phyloP scores from a whole-genome alignment of 1,140 invertebrate genomes.

The Bombus impatiens region DNA sequence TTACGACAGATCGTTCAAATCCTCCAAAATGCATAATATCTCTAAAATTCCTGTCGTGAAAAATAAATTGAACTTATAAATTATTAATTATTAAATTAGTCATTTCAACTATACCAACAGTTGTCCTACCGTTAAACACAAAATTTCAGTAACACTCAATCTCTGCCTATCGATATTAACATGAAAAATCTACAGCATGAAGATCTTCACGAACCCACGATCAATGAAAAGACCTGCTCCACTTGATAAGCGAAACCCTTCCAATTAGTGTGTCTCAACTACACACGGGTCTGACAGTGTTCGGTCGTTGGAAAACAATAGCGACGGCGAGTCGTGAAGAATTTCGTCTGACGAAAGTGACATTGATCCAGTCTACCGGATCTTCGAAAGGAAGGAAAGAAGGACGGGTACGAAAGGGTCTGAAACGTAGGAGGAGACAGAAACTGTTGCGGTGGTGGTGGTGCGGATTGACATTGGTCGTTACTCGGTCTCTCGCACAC shows the following conservation, averaged over 20 bases:
- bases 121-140: no score
- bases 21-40: no score
- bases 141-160: no score
- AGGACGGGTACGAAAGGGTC: constrained; percentile 29
- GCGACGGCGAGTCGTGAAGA: neutral
- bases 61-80: no score
- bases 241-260: neutral
- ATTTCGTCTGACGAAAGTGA: constrained; percentile 72
- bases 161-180: no score
- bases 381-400: constrained; percentile 60
- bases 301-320: constrained; percentile 23
- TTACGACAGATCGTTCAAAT: no score
- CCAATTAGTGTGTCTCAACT: neutral
- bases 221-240: neutral
- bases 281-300: neutral
- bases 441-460: constrained; percentile 21
- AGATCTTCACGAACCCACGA: neutral
- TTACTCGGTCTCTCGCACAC: constrained; percentile 52
- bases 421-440: neutral
- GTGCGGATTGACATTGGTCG: constrained; percentile 75
- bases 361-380: constrained; percentile 69
- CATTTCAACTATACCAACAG: no score
- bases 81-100: no score
- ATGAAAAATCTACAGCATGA: neutral
- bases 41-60: no score